These are phyloP conservation scores for Lepus oiostolus DNA, from an alignment of 2,797 vertebrate species.

Conservation along the genomic window DNA sequence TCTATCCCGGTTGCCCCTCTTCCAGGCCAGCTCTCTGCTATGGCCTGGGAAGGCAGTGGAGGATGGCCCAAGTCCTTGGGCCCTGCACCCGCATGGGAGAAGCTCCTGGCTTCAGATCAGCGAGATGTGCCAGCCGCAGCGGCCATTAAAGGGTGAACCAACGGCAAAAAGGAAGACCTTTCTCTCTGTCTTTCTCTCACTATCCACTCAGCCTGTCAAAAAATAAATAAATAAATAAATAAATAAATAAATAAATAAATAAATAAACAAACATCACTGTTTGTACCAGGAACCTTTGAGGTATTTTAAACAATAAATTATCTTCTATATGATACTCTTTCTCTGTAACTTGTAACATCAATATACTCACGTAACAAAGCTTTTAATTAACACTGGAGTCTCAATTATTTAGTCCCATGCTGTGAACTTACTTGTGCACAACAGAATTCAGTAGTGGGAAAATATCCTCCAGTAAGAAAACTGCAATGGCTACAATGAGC, in stretches of 20 bases:
- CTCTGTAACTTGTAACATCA: background rate
- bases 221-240: no score
- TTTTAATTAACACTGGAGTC: background rate
- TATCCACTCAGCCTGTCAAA: no score
- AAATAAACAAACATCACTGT: background rate
- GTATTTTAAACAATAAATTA: constrained; percentile 49
- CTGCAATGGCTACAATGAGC: constrained; percentile 8
- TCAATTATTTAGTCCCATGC: constrained; percentile 53
- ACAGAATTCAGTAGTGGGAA: background rate
- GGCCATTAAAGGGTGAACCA: no score
- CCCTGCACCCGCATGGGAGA: no score
- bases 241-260: background rate
- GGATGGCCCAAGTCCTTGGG: no score
- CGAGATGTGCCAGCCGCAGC: no score
- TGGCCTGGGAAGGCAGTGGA: no score
- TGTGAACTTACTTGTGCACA: constrained; percentile 14
- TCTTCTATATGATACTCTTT: background rate
- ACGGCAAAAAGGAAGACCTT: no score
- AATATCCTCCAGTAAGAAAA: constrained; percentile 59
- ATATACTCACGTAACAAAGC: background rate
- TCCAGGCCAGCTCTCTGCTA: no score
- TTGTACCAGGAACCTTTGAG: constrained; percentile 37
- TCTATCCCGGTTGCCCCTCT: no score
- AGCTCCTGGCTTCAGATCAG: no score
- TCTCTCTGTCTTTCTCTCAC: no score